Evolutionary conservation across 2,888 invertebrate genomes (phyloP), one percentile per base, ranked within the genome.

Genomic region (Tryphoninae sp.): DNA sequence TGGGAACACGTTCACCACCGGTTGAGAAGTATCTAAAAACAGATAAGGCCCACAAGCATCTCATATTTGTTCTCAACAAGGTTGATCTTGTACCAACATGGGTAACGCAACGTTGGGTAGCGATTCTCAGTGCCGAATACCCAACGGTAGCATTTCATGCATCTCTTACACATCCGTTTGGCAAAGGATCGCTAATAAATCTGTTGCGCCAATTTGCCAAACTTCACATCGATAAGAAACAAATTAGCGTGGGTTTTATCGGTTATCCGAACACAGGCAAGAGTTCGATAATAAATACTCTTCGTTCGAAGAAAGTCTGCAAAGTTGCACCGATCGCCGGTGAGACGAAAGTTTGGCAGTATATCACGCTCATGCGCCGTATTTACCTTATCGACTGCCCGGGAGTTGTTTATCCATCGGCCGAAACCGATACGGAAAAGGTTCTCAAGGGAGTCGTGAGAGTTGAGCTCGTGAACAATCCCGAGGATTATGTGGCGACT

Each of bases 191-290:
- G 0, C 93, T 99, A 4, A 99, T 99, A 76, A 98, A 98, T 92
- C 93, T 99, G 45, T 93, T 99, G 58, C 94, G 99, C 23, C 99
- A 99, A 91, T 97, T 99, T 93, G 97, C 95, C 0, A 98, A 98
- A 92, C 93, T 99, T 13, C 99, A 99, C 89, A 93, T 96, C 80
- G 99, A 99, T 90, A 98, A 98, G 90, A 98, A 98, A 89, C 99
- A 99, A 93, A 99, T 99, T 81, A 98, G 98, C 91, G 98, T 99
- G 67, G 99, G 99, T 0, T 96, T 99, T 86, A 98, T 99, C 90
- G 99, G 99, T 0, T 99, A 99, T 92, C 99, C 99, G 1, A 99
- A 99, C 93, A 98, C 98, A 3, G 99, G 99, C 0, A 99, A 99
- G 92, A 99, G 98, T 83, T 99, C 99, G 0, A 96, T 99, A 6